These are phyloP conservation scores for Zeus faber DNA, from an alignment of 2,113 vertebrate species.

Conservation along the genomic window DNA sequence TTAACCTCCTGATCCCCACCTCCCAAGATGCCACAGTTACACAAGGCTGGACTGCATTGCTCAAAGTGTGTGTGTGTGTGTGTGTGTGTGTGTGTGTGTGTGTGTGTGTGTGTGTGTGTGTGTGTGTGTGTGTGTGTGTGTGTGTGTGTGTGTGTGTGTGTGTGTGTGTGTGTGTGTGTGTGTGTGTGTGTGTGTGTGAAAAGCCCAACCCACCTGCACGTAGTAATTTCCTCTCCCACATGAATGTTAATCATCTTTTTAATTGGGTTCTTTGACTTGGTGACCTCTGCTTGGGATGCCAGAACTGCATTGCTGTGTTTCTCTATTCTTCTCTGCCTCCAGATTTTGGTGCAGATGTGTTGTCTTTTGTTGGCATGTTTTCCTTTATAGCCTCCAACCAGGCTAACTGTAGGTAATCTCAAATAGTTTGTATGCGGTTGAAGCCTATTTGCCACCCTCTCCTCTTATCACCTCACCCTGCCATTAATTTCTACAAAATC, in stretches of 20 bases:
- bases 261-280: constrained; percentile 64
- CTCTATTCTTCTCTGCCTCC: no score
- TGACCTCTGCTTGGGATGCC: constrained; percentile 57
- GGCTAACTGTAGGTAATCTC: no score
- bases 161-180: constrained; percentile 2
- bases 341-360: no score
- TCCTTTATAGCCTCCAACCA: no score
- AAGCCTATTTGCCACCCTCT: no score
- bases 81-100: constrained; percentile 2
- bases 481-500: no score
- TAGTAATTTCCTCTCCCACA: constrained; percentile 48
- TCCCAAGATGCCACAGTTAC: constrained; percentile 55
- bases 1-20: constrained; percentile 66
- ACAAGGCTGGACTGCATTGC: constrained; percentile 41
- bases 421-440: no score
- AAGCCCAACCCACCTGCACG: constrained; percentile 38
- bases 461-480: no score
- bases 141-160: constrained; percentile 2
- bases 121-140: constrained; percentile 1
- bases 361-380: no score
- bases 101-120: constrained; percentile 4
- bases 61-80: constrained; percentile 26
- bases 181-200: constrained; percentile 7
- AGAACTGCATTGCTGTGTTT: constrained; percentile 32
- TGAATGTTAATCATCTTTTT: constrained; percentile 72